phyloP scores from a whole-genome alignment of 2,797 vertebrate species.

The Platalea minor region DNA sequence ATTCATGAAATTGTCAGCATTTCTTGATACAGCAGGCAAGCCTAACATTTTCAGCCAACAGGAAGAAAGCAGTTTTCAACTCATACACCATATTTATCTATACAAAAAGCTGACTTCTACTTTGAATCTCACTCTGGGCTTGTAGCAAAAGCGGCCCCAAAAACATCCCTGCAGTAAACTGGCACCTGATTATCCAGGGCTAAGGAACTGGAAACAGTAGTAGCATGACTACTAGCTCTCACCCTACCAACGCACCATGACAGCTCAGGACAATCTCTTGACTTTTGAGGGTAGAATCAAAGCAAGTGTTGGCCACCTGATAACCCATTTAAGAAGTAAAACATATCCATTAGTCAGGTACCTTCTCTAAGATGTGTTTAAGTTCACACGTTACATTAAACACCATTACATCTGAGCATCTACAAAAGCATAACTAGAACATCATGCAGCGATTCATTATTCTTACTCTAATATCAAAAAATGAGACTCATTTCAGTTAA shows the following conservation, averaged over 20 bases:
- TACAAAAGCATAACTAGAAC: background rate
- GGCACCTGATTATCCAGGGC: background rate
- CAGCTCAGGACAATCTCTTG: background rate
- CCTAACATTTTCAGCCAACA: background rate
- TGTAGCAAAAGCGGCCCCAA: background rate
- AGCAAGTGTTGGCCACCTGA: background rate
- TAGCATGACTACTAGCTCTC: background rate
- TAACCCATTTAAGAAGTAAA: background rate
- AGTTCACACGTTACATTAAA: background rate
- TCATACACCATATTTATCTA: background rate
- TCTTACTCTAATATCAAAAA: background rate
- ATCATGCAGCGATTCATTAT: background rate
- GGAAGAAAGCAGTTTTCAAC: background rate
- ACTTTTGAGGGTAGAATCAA: background rate
- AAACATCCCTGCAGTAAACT: background rate
- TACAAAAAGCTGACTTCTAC: background rate
- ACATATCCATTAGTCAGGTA: too few relatives aligned
- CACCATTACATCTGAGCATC: background rate
- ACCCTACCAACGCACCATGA: background rate
- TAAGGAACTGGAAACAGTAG: background rate
- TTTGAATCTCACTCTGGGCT: background rate
- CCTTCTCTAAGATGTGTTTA: background rate
- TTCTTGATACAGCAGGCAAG: background rate
- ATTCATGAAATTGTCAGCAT: background rate
- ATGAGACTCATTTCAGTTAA: background rate